Evolutionary conservation across 2,113 vertebrate genomes (phyloP).

Genomic region (Atractosteus spatula): DNA sequence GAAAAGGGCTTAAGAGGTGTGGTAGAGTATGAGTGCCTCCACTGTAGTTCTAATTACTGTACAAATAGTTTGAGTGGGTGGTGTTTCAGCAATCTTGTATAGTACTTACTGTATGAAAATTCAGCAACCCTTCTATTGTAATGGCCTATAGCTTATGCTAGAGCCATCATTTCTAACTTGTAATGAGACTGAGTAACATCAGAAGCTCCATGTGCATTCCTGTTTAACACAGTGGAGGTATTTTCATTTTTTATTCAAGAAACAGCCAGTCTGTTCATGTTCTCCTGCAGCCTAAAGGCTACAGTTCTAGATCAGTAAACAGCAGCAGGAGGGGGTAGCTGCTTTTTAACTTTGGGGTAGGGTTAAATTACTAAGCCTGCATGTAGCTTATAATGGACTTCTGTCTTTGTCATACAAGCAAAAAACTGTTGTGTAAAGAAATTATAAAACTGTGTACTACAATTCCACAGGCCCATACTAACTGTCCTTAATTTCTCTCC

Average conservation of each 20-base stretch:
- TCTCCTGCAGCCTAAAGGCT: neutral
- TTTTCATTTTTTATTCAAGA: neutral
- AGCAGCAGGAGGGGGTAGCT: constrained; percentile 20
- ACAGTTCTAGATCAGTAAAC: neutral
- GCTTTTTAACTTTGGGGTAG: constrained; percentile 33
- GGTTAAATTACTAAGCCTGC: constrained; percentile 68
- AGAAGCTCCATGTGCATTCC: neutral
- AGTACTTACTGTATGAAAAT: no score
- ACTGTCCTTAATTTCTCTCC: constrained; percentile 99
- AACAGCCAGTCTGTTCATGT: neutral
- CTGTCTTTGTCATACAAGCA: constrained; percentile 48
- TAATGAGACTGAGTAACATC: neutral
- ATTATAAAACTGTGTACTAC: constrained; percentile 83
- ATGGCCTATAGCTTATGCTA: neutral
- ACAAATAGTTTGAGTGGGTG: no score
- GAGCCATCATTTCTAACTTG: neutral
- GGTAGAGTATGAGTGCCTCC: no score
- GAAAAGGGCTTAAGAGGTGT: no score
- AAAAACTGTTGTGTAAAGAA: constrained; percentile 72
- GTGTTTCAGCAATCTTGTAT: no score
- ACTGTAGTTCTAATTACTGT: no score
- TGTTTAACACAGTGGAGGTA: neutral
- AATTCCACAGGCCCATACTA: constrained; percentile 99
- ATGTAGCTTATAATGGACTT: constrained; percentile 76
- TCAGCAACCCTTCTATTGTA: no score